Conservation (phyloP, 2,888 invertebrate species). For the Athalia cordata region DNA sequence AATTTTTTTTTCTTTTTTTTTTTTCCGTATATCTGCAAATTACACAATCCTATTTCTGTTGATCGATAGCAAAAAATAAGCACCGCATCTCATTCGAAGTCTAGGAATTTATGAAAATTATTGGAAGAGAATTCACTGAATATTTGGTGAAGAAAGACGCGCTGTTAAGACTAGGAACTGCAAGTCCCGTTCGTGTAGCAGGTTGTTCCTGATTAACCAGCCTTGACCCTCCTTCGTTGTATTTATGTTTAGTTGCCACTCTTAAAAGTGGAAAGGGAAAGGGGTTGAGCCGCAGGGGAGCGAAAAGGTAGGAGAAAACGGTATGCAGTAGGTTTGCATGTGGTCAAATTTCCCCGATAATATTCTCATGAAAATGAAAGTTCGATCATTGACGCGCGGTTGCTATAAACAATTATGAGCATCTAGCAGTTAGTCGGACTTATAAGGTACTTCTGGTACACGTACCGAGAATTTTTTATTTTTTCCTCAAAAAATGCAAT, state of each 20-base stretch:
- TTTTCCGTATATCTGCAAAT: too few species aligned
- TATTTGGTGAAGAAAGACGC: not conserved
- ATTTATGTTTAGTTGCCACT: conserved; percentile 26
- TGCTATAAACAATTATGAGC: too few species aligned
- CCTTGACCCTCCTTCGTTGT: conserved; percentile 18
- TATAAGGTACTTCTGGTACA: too few species aligned
- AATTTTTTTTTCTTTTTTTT: too few species aligned
- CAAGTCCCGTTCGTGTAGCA: conserved; percentile 24
- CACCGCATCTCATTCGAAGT: too few species aligned
- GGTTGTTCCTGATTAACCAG: conserved; percentile 30
- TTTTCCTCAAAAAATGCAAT: too few species aligned
- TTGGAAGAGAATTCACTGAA: not conserved
- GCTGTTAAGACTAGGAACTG: not conserved
- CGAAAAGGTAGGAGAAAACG: not conserved
- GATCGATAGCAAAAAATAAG: too few species aligned
- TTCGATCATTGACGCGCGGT: not conserved
- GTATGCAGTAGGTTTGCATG: not conserved
- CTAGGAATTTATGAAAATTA: too few species aligned
- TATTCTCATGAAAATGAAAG: not conserved
- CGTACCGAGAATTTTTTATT: too few species aligned
- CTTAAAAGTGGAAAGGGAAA: conserved; percentile 24
- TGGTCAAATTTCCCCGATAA: not conserved
- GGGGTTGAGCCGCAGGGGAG: conserved; percentile 15
- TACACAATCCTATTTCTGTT: too few species aligned
- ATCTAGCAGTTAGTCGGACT: too few species aligned